Evolutionary conservation across 2,797 vertebrate species (phyloP).

Genomic region (Pelochelys cantorii): DNA sequence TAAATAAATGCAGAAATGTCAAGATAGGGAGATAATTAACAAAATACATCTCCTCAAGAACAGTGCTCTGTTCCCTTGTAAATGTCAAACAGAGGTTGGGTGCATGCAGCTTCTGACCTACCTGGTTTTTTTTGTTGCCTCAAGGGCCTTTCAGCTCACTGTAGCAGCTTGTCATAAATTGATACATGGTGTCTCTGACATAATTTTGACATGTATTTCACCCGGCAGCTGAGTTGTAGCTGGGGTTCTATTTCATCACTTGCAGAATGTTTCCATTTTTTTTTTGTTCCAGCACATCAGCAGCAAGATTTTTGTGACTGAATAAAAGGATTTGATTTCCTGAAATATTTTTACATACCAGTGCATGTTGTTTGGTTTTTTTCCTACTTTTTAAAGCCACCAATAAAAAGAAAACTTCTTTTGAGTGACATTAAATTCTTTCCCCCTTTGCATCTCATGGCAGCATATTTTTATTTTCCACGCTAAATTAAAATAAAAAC

Average conservation of each 20-base stretch:
- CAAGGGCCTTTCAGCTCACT: constrained; percentile 78
- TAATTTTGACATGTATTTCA: constrained; percentile 76
- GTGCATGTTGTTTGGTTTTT: constrained; percentile 56
- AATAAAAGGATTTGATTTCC: constrained; percentile 69
- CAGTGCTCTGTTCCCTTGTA: constrained; percentile 31
- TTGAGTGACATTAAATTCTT: constrained; percentile 74
- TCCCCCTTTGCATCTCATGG: constrained; percentile 73
- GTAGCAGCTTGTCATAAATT: constrained; percentile 76
- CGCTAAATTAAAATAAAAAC: constrained; percentile 56
- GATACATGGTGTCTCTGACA: constrained; percentile 78
- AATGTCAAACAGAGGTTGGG: constrained; percentile 39
- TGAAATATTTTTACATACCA: constrained; percentile 73
- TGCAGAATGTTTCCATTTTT: constrained; percentile 63
- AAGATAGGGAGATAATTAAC: constrained; percentile 38
- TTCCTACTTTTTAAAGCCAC: constrained; percentile 70
- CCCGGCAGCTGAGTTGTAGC: constrained; percentile 76
- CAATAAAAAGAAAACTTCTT: constrained; percentile 72
- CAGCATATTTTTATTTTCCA: constrained; percentile 74
- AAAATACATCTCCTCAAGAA: constrained; percentile 15
- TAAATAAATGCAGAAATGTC: constrained; percentile 37
- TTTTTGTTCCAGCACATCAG: constrained; percentile 77
- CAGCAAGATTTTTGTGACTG: constrained; percentile 69
- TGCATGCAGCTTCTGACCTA: constrained; percentile 80
- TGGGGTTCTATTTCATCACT: constrained; percentile 77
- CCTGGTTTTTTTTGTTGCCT: constrained; percentile 79